Base-by-base conservation (phyloP, 2,113 vertebrate genomes). In the Gnathonemus echidnorhynchus region DNA sequence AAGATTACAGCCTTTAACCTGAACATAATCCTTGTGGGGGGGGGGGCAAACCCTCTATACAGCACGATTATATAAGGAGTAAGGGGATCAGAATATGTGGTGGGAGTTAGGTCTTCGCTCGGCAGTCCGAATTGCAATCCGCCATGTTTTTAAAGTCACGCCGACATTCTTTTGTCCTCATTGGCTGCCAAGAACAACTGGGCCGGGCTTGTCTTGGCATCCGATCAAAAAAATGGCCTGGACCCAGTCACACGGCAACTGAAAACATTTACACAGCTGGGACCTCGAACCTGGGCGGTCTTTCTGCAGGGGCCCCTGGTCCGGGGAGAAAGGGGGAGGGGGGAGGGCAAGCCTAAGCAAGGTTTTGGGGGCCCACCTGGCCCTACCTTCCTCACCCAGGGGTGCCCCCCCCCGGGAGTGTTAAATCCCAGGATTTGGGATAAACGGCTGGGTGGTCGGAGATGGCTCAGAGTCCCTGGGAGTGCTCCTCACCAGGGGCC, bases 261-360 rank as follows among this genome's bases (percentile, higher is more conserved):
- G 95, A 98, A 98, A 99, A 98, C 98, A 98, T 99, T 99, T 98
- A 99, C 97, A 99, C 98, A 99, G 98, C 98, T 99, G 98, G 97
- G 97, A 95, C 95, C 95, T 94, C 92, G 91, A 95, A 95, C 95
- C 96, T 94, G 96, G 95, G 97, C 97, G 93, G 93, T 91, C 94
- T 94, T 95, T 94, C 95, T 95, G 95, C 94, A 93, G 95, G 94
- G 96, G 45, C 24, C 95, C 92, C 89, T 66, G 87, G 91, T 91
- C 90, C 92, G 24, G 50, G 85, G 46, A 17, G 49, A 3, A 35
- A 45, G 50, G n/a, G 39, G 48, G 4, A 31, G 50, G 48, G 74
- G 48, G 49, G 24, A 56, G 17, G 80, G 52, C 49, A 62, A 42
- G 84, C 50, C 45, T 27, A 49, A 48, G n/a, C 11, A 39, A 50